phyloP scores from a whole-genome alignment of 2,888 invertebrate genomes.

The Aphrophora alni region DNA sequence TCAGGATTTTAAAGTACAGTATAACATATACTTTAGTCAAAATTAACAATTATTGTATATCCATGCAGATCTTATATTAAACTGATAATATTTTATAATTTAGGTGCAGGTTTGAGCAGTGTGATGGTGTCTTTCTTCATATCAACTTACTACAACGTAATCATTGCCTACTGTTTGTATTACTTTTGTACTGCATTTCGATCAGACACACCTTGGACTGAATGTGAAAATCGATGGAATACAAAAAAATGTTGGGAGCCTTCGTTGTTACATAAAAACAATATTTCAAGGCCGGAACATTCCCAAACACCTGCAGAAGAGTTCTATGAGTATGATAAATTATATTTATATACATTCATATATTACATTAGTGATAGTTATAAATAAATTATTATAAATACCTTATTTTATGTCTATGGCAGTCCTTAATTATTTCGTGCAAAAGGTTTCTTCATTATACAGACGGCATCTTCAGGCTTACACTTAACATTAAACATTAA shows the following conservation, averaged over 20 bases:
- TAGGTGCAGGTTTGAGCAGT: constrained; percentile 92
- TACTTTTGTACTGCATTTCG: constrained; percentile 92
- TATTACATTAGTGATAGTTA: background rate
- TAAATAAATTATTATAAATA: too few relatives aligned
- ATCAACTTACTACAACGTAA: constrained; percentile 95
- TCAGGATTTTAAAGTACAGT: too few relatives aligned
- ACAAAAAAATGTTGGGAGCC: constrained; percentile 84
- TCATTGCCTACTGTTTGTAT: constrained; percentile 93
- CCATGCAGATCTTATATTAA: too few relatives aligned
- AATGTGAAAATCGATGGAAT: constrained; percentile 87
- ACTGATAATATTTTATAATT: too few relatives aligned
- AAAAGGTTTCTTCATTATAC: too few relatives aligned
- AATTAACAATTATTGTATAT: too few relatives aligned
- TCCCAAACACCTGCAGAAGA: constrained; percentile 89
- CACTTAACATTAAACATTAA: too few relatives aligned
- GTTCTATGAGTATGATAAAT: constrained; percentile 81
- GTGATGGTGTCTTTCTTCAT: constrained; percentile 94
- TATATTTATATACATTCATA: background rate
- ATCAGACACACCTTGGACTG: constrained; percentile 87
- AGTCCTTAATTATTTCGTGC: too few relatives aligned
- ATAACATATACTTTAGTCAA: too few relatives aligned
- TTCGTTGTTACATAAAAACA: constrained; percentile 33
- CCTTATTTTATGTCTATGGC: too few relatives aligned
- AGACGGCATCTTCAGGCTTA: too few relatives aligned
- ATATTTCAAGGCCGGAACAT: constrained; percentile 68